These are phyloP conservation scores for Pristionchus japonicus DNA, from an alignment of 2,888 invertebrate genomes.

Conservation along the genomic window DNA sequence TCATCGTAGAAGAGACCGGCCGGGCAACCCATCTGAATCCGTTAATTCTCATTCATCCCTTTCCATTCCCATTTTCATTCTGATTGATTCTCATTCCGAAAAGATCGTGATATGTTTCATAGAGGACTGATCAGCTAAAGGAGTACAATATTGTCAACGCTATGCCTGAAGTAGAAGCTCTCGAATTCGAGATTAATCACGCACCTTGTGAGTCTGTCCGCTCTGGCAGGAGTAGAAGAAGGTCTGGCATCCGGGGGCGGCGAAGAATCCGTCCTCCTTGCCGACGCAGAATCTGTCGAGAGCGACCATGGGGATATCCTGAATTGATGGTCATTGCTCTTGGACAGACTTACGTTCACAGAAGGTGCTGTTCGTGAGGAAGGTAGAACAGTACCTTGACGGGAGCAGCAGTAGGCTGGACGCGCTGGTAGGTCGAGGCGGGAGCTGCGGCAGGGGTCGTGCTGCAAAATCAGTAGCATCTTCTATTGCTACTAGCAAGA, in stretches of 20 bases:
- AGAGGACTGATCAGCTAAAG: background rate
- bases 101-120: too few relatives aligned
- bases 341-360: background rate
- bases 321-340: background rate
- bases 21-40: constrained; percentile 30
- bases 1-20: constrained; percentile 38
- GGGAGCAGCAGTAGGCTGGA: background rate
- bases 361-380: background rate
- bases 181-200: background rate
- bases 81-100: too few relatives aligned
- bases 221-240: constrained; percentile 46
- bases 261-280: constrained; percentile 44
- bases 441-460: background rate
- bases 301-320: background rate
- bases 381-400: background rate
- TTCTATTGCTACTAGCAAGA: too few relatives aligned
- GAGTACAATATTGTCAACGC: too few relatives aligned
- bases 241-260: constrained; percentile 1
- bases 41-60: too few relatives aligned
- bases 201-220: background rate
- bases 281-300: constrained; percentile 38
- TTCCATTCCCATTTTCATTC: too few relatives aligned
- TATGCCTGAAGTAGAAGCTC: too few relatives aligned
- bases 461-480: background rate
- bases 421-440: background rate